Evolutionary conservation across 2,888 invertebrate species (phyloP).

Genomic region (Flexamia atlantica): DNA sequence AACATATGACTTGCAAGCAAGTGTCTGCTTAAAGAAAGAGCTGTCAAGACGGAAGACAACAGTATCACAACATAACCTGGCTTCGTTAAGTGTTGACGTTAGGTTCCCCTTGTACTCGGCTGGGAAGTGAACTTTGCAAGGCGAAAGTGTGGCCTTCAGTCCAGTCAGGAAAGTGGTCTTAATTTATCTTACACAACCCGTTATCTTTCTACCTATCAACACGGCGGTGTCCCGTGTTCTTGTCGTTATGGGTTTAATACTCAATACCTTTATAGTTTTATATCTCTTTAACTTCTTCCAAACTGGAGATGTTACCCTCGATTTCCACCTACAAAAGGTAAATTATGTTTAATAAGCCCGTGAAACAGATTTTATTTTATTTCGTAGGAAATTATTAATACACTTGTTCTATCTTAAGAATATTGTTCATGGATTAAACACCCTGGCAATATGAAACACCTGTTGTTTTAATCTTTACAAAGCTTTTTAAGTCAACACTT

Average conservation of each 20-base stretch:
- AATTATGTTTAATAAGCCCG: background rate
- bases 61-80: background rate
- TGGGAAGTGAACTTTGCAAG: conserved; percentile 6
- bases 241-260: conserved; percentile 15
- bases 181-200: conserved; percentile 28
- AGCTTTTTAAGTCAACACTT: too few relatives aligned
- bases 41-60: background rate
- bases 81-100: too few relatives aligned
- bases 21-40: background rate
- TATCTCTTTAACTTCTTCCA: conserved; percentile 28
- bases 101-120: background rate
- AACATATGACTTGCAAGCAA: background rate
- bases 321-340: conserved; percentile 50
- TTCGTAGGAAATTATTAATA: too few relatives aligned
- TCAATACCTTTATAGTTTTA: conserved; percentile 7
- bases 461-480: too few relatives aligned
- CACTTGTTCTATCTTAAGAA: too few relatives aligned
- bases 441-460: too few relatives aligned
- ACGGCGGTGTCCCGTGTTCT: conserved; percentile 19
- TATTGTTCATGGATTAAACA: too few relatives aligned
- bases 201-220: background rate
- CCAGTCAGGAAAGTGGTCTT: background rate
- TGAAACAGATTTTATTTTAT: background rate
- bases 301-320: conserved; percentile 10
- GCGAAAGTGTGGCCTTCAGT: conserved; percentile 30